phyloP scores from a whole-genome alignment of 2,113 vertebrate genomes.

The Cyprinodon tularosa region DNA sequence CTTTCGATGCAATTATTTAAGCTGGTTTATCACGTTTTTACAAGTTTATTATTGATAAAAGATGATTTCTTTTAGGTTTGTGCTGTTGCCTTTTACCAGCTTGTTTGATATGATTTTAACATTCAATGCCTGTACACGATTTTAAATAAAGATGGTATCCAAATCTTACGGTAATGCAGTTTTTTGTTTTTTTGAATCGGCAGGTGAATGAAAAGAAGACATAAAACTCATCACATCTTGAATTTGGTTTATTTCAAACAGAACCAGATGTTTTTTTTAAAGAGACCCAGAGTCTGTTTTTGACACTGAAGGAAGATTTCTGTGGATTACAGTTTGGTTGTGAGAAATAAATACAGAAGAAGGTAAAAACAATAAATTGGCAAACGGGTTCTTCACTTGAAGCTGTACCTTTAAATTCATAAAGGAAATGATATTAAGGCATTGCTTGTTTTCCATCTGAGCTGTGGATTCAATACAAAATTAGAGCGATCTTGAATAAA shows the following conservation, averaged over 20 bases:
- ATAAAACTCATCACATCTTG: neutral
- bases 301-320: conserved; percentile 19
- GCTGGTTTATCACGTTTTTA: neutral
- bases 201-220: conserved; percentile 1
- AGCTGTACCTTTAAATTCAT: conserved; percentile 21
- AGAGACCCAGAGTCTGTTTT: conserved; percentile 49
- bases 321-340: conserved; percentile 7
- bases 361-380: conserved; percentile 25
- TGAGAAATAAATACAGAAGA: conserved; percentile 57
- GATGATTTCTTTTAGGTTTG: neutral
- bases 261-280: conserved; percentile 13
- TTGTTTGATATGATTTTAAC: conserved; percentile 26
- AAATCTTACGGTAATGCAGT: neutral
- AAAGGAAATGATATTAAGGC: conserved; percentile 58
- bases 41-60: neutral
- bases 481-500: conserved; percentile 8
- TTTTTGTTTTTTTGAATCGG: neutral
- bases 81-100: conserved; percentile 13
- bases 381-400: conserved; percentile 8
- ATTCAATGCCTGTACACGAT: neutral
- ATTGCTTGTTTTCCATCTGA: conserved; percentile 43
- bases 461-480: conserved; percentile 21
- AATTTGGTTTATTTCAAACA: conserved; percentile 59
- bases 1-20: neutral
- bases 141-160: conserved; percentile 50